phyloP scores from a whole-genome alignment of 1,140 invertebrate species.

The Atta colombica region DNA sequence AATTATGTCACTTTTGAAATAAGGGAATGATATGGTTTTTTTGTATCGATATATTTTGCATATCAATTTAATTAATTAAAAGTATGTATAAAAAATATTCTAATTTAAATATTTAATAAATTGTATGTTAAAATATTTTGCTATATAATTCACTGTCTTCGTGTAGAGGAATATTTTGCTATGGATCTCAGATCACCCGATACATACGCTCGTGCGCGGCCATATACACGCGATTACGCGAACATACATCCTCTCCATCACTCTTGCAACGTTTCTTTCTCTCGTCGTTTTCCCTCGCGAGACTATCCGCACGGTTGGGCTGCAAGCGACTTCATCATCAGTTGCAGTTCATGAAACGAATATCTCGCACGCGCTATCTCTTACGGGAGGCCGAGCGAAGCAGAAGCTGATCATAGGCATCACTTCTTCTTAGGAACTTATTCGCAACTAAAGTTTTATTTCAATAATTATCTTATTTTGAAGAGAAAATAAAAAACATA shows the following conservation, averaged over 20 bases:
- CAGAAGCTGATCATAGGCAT: constrained; percentile 37
- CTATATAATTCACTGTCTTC: neutral
- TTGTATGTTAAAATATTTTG: neutral
- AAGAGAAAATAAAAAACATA: neutral
- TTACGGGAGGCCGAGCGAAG: constrained; percentile 21
- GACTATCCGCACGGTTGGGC: constrained; percentile 32
- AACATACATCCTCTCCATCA: constrained; percentile 55
- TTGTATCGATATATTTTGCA: neutral
- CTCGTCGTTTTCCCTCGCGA: constrained; percentile 53
- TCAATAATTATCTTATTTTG: neutral
- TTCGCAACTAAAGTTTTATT: neutral
- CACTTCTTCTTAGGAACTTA: neutral
- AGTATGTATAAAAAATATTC: neutral
- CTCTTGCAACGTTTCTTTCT: constrained; percentile 38
- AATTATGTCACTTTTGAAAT: too few species aligned
- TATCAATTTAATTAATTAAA: neutral
- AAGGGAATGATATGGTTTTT: neutral
- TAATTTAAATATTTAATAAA: neutral
- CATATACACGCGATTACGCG: constrained; percentile 44
- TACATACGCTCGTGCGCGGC: constrained; percentile 36
- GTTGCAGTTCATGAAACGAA: constrained; percentile 50
- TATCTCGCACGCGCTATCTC: constrained; percentile 67
- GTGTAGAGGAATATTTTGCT: neutral
- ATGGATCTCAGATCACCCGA: constrained; percentile 37
- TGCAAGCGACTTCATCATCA: constrained; percentile 65